Percentiles rank a stretch among this genome's conserved stretches.
Conservation (phyloP, 2,888 invertebrate genomes). For the Zhuqinia jingwanae region DNA sequence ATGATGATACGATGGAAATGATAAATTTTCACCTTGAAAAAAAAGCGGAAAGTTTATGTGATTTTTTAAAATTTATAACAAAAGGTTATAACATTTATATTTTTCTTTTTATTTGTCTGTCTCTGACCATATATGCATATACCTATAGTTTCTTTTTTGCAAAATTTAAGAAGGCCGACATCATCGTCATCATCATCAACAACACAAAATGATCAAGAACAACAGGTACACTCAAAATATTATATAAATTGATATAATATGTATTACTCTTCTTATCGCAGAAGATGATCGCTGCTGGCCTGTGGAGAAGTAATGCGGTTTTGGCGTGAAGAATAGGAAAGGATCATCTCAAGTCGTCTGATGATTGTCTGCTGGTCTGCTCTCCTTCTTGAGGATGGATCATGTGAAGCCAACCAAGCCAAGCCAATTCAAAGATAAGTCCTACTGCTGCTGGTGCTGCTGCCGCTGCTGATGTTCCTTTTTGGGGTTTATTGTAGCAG, state of each 20-base stretch:
- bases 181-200: neutral
- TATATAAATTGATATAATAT: neutral
- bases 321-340: conserved; percentile 26
- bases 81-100: conserved; percentile 10
- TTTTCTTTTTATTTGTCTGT: conserved; percentile 2
- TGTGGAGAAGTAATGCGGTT: neutral
- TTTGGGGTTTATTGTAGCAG: conserved; percentile 1
- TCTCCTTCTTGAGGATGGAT: too few species aligned
- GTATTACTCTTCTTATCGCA: conserved; percentile 16
- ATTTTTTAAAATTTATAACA: neutral
- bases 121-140: too few species aligned
- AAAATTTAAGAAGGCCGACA: conserved; percentile 20
- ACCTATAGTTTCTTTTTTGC: neutral
- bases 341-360: neutral
- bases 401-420: too few species aligned
- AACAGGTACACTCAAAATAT: conserved; percentile 43
- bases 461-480: neutral
- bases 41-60: conserved; percentile 48
- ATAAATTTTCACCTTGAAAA: conserved; percentile 66
- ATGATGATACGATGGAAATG: conserved; percentile 44
- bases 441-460: too few species aligned
- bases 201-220: conserved; percentile 21
- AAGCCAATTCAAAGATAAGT: too few species aligned
- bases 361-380: neutral
- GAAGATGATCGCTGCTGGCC: neutral